Evolutionary conservation across 1,140 invertebrate species (phyloP), one percentile per base, ranked within the genome.

Genomic region (Lepidurus couesii): DNA sequence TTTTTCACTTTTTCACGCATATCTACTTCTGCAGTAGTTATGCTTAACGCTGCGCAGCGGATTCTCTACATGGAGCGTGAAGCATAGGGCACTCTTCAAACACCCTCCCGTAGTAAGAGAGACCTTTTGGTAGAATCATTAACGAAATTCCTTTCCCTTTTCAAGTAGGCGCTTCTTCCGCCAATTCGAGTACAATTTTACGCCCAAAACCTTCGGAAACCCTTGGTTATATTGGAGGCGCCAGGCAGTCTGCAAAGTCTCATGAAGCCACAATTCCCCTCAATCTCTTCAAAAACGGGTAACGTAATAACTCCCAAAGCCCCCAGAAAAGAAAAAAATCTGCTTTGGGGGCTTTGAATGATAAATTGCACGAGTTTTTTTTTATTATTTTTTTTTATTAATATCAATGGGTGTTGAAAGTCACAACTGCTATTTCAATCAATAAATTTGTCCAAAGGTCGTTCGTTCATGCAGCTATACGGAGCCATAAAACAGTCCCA

Each of bases 81-180:
- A n/a, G 16, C 53, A 13, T 16, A 7, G 6, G 6, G 16, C 53
- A 65, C 53, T 21, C 2, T 65, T 21, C 53, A 65, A 65, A 65
- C 16, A 65, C 34, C 34, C 34, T 4, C 34, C 34, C 34, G 34
- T 34, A 34, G 34, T 34, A 34, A 34, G 34, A 3, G 34, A 34
- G 34, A 65, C 53, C 53, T 65, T 65, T 65, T 65, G 53, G 53
- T 65, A 65, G 53, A 65, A 21, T 65, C 53, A 65, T 65, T 65
- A 65, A 65, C 53, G 21, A 65, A 13, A 65, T 65, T 65, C 53
- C 53, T 65, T 65, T 65, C 53, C 53, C 16, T 65, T 65, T 65
- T 7, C 53, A 9, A 16, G 13, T n/a, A 16, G 6, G 6, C 8
- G 1, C 13, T 65, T 16, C 53, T 21, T 65, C 53, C 13, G 53